phyloP scores from a whole-genome alignment of 1,140 invertebrate genomes.

The Nylanderia fulva region DNA sequence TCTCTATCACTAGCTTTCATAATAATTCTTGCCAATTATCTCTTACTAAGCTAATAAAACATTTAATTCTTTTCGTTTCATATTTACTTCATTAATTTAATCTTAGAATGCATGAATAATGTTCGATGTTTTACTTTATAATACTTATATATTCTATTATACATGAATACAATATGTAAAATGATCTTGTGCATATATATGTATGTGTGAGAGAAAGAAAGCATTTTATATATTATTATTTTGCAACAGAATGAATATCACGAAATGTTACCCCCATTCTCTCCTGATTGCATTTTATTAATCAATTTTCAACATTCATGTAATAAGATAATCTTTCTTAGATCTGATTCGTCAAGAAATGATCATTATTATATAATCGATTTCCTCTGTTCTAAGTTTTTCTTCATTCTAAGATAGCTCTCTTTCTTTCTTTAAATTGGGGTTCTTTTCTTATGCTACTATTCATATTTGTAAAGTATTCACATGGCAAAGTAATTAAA shows the following conservation, averaged over 20 bases:
- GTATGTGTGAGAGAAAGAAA: neutral
- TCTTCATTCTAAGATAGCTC: too few relatives aligned
- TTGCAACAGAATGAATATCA: slow-evolving; percentile 27
- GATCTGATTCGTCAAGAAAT: neutral
- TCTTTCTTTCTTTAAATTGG: neutral
- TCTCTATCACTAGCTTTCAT: neutral
- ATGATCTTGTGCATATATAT: neutral
- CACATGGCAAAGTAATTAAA: neutral
- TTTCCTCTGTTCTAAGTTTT: neutral
- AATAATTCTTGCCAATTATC: neutral
- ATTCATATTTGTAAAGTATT: neutral
- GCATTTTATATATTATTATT: neutral
- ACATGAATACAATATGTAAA: slow-evolving; percentile 8
- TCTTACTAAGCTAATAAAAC: neutral
- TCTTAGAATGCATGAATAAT: neutral
- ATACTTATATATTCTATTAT: slow-evolving; percentile 28
- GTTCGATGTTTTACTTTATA: neutral
- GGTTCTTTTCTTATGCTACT: neutral
- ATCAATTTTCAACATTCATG: neutral
- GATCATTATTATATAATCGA: neutral
- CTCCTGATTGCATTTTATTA: neutral
- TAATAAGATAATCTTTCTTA: neutral
- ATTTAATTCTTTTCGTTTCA: neutral
- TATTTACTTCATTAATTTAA: slow-evolving; percentile 11
- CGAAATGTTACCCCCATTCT: neutral